Evolutionary conservation across 2,888 invertebrate species (phyloP), one percentile per base, ranked within the genome.

Genomic region (Nomada hirtipes): DNA sequence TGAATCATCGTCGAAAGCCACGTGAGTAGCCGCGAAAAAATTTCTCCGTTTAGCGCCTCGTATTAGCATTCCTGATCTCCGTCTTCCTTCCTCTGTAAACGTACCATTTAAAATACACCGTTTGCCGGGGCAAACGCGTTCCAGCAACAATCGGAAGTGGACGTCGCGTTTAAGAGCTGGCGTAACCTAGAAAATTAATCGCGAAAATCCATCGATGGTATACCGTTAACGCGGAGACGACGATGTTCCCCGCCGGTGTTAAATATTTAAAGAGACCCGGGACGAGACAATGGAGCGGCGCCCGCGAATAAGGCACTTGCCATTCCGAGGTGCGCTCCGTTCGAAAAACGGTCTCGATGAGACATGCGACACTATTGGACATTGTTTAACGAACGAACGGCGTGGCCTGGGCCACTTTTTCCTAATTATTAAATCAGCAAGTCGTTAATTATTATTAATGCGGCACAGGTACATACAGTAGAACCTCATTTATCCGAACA

Each of bases 251-350:
- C 83, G 83, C 80, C 87, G 78, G 90, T 91, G 92, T 92, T 93
- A 90, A 93, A 93, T 93, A 93, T 93, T 93, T 92, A 92, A 92
- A 91, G 87, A 91, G 89, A 89, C 89, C 81, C 87, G 71, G 76
- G 80, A 82, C 64, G 81, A 86, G 76, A 92, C 92, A 93, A 93
- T 92, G 90, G 90, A 89, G 68, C 81, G 74, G 73, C 83, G 69
- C 63, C 57, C 72, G 84, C 85, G 77, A 89, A 87, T 89, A 88
- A 83, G 85, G 86, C 88, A 79, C 76, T 81, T 79, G 81, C 76
- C 81, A 83, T 84, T 81, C 69, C 69, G 55, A 79, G 65, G 11
- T 63, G 67, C 44, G 72, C 61, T 57, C 29, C 63, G 20, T 11
- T 11, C 53, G 59, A 74, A 70, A 26, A 76, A 76, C 75, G 57